Percentiles rank a stretch among this genome's conserved stretches.
These are phyloP conservation scores for Corbicula japonica DNA, from an alignment of 2,888 invertebrate genomes.

Conservation along the genomic window DNA sequence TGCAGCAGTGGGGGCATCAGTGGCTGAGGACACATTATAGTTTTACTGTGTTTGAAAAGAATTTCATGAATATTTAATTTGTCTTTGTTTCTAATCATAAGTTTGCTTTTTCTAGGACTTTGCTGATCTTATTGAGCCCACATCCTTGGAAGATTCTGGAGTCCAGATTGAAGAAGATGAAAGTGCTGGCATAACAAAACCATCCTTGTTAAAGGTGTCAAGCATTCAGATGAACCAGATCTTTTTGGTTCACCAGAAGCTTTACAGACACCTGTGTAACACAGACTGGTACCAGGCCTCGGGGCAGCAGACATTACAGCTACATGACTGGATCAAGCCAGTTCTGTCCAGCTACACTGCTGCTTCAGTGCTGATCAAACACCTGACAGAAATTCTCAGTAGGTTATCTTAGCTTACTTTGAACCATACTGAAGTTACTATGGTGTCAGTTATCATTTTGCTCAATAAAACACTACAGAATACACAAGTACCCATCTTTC, in stretches of 20 bases:
- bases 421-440: no score
- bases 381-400: slow-evolving; percentile 65
- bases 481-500: no score
- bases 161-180: not conserved
- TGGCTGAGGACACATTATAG: no score
- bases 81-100: no score
- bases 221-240: slow-evolving; percentile 76
- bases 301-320: slow-evolving; percentile 26
- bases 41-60: no score
- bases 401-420: no score
- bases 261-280: slow-evolving; percentile 74
- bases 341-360: slow-evolving; percentile 75
- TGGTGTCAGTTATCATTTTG: no score
- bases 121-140: slow-evolving; percentile 81
- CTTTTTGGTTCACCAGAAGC: slow-evolving; percentile 68
- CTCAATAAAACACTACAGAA: no score
- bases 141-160: slow-evolving; percentile 74
- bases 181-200: slow-evolving; percentile 4
- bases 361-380: slow-evolving; percentile 70
- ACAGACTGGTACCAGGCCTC: slow-evolving; percentile 73
- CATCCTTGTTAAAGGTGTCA: slow-evolving; percentile 54
- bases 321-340: slow-evolving; percentile 72
- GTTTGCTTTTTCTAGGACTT: slow-evolving; percentile 78
- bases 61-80: no score
- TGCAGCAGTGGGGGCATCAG: no score